Conservation (phyloP, 2,797 vertebrate species). For the Gymnopithys bicolor region DNA sequence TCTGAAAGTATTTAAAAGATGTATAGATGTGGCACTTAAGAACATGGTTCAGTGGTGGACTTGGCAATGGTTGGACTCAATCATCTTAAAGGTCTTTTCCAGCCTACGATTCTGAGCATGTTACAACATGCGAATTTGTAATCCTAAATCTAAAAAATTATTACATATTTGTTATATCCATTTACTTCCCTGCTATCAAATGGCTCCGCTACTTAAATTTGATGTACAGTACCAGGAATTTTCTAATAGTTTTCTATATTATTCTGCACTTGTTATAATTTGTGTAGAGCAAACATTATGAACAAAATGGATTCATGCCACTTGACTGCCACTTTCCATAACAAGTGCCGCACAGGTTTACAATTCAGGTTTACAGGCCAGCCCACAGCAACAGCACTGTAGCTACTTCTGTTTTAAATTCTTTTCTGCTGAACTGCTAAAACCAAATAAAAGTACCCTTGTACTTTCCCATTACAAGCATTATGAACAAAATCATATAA, state of each 20-base stretch:
- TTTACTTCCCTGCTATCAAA: neutral
- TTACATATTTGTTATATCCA: neutral
- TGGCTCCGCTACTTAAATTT: neutral
- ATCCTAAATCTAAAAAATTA: neutral
- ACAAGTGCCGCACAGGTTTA: neutral
- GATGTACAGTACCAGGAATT: neutral
- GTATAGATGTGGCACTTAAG: neutral
- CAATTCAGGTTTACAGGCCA: neutral
- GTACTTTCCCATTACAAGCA: neutral
- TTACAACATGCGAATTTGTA: neutral
- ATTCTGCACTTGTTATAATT: neutral
- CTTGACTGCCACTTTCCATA: neutral
- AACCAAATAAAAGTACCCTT: slow-evolving; percentile 25
- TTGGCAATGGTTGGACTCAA: neutral
- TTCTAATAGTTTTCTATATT: neutral
- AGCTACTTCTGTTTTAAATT: neutral
- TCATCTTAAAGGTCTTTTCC: neutral
- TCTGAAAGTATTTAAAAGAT: neutral
- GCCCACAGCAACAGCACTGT: neutral
- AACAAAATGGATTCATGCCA: neutral
- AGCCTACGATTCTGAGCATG: neutral
- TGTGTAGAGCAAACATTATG: neutral
- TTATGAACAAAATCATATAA: neutral
- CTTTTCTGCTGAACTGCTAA: neutral
- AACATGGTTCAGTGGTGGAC: neutral